Evolutionary conservation across 2,888 invertebrate species (phyloP), one percentile per base, ranked within the genome.

Genomic region (Leptinotarsa peninsularis): DNA sequence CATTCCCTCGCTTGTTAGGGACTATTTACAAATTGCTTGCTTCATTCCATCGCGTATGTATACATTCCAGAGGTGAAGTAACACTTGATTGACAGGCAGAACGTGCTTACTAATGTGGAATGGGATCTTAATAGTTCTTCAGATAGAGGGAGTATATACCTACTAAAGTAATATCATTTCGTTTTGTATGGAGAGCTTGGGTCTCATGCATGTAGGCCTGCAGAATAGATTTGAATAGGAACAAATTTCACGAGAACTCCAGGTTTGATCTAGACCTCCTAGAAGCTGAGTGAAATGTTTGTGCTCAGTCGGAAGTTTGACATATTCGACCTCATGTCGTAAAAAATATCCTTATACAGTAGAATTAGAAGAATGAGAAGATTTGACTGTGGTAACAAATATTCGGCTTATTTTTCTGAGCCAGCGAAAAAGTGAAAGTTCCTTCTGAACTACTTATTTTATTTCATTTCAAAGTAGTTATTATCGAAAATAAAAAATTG

Each of bases 1-100:
- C 81, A 82, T 81, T 81, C 80, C 80, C 69, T 72, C 66, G 75
- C 80, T 58, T 18, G 63, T 63, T 63, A 33, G 63, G 63, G 63
- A 63, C 17, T 63, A 63, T 43, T 63, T 63, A 63, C 63, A 63
- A 43, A 63, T 63, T 63, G 43, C n/a, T 17, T 43, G 43, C 43
- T 63, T 43, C 63, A n/a, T 63, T 63, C 63, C 63, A 43, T 43
- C 43, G 63, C 43, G 33, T 63, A 63, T 43, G 63, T 63, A 63
- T 63, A 63, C 63, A n/a, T 27, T n/a, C n/a, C n/a, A 17, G 43
- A n/a, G 43, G n/a, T 63, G 27, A 33, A 43, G n/a, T 63, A 43
- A 17, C 43, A 63, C 10, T 33, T 63, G 63, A 63, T n/a, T 63
- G 63, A 63, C 63, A 63, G 63, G 43, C 63, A 33, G 43, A 60